Evolutionary conservation across 2,888 invertebrate genomes (phyloP), one percentile per base, ranked within the genome.

Genomic region (Portevinia maculata): DNA sequence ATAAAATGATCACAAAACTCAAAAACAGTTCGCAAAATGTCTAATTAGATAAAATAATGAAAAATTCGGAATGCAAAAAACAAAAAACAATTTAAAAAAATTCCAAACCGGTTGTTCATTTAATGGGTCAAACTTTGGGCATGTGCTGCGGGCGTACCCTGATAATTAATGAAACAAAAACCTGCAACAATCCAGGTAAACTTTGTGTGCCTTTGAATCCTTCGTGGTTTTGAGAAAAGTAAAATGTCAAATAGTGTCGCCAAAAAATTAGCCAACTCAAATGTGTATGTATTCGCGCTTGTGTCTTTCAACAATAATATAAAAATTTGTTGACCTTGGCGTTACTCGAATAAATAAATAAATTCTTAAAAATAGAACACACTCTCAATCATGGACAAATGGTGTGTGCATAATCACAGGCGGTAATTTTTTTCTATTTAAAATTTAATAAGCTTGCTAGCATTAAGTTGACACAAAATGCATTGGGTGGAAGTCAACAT

Each of bases 141-240:
- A 85, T 85, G 71, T 88, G 88, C 85, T 85, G 85, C 76, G 88
- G 88, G 64, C 87, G 88, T 69, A 88, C 88, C 65, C 85, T 88
- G 65, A 87, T 88, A 52, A 88, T 88, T 75, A 86, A 88, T 65
- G 88, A 88, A 21, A 85, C 86, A 52, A 88, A 86, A 86, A 86
- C 85, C 62, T 88, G 88, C 78, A 87, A 87, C 84, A 89, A 88
- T 87, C 88, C 88, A 87, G 88, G 88, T 88, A 87, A 86, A 84
- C 62, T 41, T 74, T 55, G 46, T 37, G 13, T 13, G 15, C 9
- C 17, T 19, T 6, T 21, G 7, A 44, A 6, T 11, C 3, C 15
- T n/a, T 48, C 15, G 57, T 65, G 34, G 53, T 67, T 69, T 24
- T 60, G 55, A 37, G 19, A 60, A 67, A 24, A 41, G 28, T 46